phyloP scores from a whole-genome alignment of 2,113 vertebrate genomes.

The Ceyx melanurus region DNA sequence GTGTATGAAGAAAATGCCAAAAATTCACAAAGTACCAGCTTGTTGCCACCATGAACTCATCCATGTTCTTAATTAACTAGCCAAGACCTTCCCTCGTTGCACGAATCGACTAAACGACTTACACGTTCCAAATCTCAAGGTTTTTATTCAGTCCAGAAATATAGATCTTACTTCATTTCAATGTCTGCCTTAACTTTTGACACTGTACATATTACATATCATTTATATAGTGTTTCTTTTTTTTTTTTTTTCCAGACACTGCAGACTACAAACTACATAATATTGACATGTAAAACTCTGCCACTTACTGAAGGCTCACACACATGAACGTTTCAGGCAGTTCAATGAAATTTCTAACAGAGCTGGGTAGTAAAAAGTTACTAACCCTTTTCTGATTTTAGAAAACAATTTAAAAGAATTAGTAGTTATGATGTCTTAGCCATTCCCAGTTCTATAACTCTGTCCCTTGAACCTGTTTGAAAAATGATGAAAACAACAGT shows the following conservation, averaged over 20 bases:
- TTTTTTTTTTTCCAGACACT: slow-evolving; percentile 77
- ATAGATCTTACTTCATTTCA: slow-evolving; percentile 75
- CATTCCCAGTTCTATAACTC: slow-evolving; percentile 82
- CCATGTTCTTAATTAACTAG: slow-evolving; percentile 65
- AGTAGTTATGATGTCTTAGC: slow-evolving; percentile 82
- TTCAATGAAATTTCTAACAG: slow-evolving; percentile 79
- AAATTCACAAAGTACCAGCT: slow-evolving; percentile 64
- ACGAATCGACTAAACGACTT: slow-evolving; percentile 74
- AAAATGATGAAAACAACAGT: slow-evolving; percentile 76
- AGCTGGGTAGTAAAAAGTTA: slow-evolving; percentile 74
- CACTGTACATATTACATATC: slow-evolving; percentile 79
- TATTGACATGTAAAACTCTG: slow-evolving; percentile 79
- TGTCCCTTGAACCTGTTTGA: slow-evolving; percentile 84
- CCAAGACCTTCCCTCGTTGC: slow-evolving; percentile 63
- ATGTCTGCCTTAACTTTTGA: slow-evolving; percentile 77
- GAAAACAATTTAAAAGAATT: slow-evolving; percentile 79
- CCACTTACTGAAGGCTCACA: slow-evolving; percentile 79
- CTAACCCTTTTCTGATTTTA: slow-evolving; percentile 78
- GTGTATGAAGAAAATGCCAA: slow-evolving; percentile 62
- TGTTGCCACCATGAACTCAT: slow-evolving; percentile 50
- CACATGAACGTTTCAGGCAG: slow-evolving; percentile 79
- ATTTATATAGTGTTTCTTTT: slow-evolving; percentile 78
- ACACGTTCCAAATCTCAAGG: slow-evolving; percentile 70
- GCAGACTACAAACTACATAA: slow-evolving; percentile 80
- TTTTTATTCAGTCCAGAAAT: slow-evolving; percentile 79